Evolutionary conservation across 2,888 invertebrate species (phyloP).

Genomic region (Bhutanitis thaidina): DNA sequence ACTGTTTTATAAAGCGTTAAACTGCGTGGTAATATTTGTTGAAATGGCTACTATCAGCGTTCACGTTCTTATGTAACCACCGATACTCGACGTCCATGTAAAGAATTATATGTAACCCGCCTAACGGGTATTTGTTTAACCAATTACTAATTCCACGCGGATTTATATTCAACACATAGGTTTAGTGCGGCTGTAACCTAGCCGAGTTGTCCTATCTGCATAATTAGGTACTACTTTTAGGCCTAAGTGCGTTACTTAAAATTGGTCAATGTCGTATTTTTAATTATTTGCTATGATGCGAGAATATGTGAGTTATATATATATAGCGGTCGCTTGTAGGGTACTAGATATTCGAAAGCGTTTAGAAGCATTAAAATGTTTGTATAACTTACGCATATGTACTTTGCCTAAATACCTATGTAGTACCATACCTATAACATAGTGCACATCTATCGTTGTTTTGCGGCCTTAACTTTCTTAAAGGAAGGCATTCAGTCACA

Average conservation of each 20-base stretch:
- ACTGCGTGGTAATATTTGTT: too few species aligned
- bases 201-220: conserved; percentile 32
- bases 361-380: too few species aligned
- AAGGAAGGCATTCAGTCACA: too few species aligned
- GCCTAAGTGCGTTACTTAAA: conserved; percentile 35
- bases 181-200: conserved; percentile 26
- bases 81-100: conserved; percentile 27
- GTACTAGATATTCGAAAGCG: too few species aligned
- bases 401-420: too few species aligned
- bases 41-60: neutral
- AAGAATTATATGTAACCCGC: conserved; percentile 25
- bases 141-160: conserved; percentile 22
- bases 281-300: conserved; percentile 16
- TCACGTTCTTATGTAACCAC: conserved; percentile 19
- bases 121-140: conserved; percentile 26
- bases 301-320: conserved; percentile 3
- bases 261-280: conserved; percentile 47
- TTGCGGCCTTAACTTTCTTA: too few species aligned
- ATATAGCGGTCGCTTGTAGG: neutral
- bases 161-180: conserved; percentile 37
- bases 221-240: conserved; percentile 35
- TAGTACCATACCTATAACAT: too few species aligned
- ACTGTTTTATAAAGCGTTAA: too few species aligned
- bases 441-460: too few species aligned
- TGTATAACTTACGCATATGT: too few species aligned